Evolutionary conservation across 2,797 vertebrate species (phyloP).

Genomic region (Cyclopterus lumpus): DNA sequence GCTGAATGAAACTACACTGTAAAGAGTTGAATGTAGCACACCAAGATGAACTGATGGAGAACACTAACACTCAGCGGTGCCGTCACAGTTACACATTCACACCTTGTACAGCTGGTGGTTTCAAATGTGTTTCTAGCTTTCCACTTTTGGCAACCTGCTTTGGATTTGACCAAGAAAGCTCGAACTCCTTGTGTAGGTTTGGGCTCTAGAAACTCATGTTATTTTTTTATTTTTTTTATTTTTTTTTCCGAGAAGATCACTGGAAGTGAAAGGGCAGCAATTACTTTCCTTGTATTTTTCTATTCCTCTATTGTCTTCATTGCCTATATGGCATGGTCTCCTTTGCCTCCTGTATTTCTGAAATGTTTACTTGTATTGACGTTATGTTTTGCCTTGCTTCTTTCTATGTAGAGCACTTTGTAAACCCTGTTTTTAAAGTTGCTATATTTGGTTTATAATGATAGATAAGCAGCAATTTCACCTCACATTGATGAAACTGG

Average conservation of each 20-base stretch:
- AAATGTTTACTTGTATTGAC: too few relatives aligned
- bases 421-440: too few relatives aligned
- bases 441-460: neutral
- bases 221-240: neutral
- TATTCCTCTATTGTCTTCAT: too few relatives aligned
- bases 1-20: slow-evolving; percentile 9
- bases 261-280: neutral
- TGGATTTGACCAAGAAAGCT: slow-evolving; percentile 3
- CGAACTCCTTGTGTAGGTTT: slow-evolving; percentile 1
- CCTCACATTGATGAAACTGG: neutral
- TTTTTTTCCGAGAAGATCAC: neutral
- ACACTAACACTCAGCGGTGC: neutral
- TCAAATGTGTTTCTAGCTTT: slow-evolving; percentile 16
- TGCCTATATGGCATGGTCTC: too few relatives aligned
- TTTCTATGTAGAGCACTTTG: too few relatives aligned
- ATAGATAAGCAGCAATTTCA: neutral
- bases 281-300: too few relatives aligned
- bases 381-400: too few relatives aligned
- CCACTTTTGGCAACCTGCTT: neutral
- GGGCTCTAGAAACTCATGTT: neutral
- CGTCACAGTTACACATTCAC: slow-evolving; percentile 29
- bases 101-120: slow-evolving; percentile 4
- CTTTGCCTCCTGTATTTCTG: too few relatives aligned
- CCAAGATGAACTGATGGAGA: neutral
- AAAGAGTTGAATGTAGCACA: slow-evolving; percentile 2